A percentile compares a stretch with the other conserved stretches of the same genome.
phyloP scores from a whole-genome alignment of 2,113 vertebrate genomes.

The Thunnus maccoyii region DNA sequence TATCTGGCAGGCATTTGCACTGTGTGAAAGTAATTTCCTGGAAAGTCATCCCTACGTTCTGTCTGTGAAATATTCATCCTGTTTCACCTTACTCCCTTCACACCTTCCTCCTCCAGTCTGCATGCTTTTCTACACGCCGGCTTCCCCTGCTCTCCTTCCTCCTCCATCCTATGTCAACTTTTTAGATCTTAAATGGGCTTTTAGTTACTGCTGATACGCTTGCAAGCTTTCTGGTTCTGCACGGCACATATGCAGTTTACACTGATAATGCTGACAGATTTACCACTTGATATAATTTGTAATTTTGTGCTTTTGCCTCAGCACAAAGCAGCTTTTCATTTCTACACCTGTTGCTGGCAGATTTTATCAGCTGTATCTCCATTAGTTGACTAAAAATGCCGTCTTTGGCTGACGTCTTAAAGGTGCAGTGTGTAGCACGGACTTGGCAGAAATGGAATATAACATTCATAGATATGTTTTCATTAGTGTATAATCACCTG shows the following conservation, averaged over 20 bases:
- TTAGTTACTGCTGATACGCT: neutral
- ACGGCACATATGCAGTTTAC: neutral
- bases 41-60: slow-evolving; percentile 60
- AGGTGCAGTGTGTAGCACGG: too few relatives aligned
- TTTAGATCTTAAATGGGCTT: slow-evolving; percentile 6
- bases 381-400: too few relatives aligned
- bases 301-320: too few relatives aligned
- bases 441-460: too few relatives aligned
- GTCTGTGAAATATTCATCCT: slow-evolving; percentile 64
- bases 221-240: neutral
- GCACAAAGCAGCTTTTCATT: neutral
- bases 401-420: too few relatives aligned
- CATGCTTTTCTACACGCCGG: neutral
- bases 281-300: too few relatives aligned
- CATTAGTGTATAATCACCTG: too few relatives aligned
- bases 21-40: slow-evolving; percentile 76
- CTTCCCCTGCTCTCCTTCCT: slow-evolving; percentile 1
- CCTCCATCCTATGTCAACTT: neutral
- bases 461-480: too few relatives aligned
- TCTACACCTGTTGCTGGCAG: too few relatives aligned
- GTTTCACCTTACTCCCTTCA: slow-evolving; percentile 33
- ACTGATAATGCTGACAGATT: neutral
- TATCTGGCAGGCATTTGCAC: slow-evolving; percentile 64
- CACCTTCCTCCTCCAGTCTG: slow-evolving; percentile 15
- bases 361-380: too few relatives aligned